Percentiles rank a stretch among this genome's conserved stretches.
phyloP scores from a whole-genome alignment of 2,797 vertebrate species.

The Eleutherodactylus coqui region DNA sequence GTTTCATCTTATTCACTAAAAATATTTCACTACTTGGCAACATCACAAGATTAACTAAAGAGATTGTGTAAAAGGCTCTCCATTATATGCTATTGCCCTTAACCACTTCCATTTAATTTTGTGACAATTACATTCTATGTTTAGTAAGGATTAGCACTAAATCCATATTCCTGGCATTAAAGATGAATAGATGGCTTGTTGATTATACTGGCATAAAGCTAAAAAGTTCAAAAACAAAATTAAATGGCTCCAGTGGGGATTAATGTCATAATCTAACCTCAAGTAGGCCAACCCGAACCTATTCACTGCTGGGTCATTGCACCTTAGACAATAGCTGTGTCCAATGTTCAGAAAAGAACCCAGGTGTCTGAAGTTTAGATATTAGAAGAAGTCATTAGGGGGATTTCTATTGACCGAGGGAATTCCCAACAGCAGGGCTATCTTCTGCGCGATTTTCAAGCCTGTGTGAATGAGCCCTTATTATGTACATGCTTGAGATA shows the following conservation, averaged over 20 bases:
- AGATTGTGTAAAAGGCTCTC: not conserved
- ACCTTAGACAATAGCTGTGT: no score
- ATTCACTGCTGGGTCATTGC: no score
- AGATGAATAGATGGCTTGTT: not conserved
- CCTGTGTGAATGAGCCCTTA: no score
- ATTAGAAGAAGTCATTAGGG: no score
- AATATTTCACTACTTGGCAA: not conserved
- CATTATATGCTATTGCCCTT: not conserved
- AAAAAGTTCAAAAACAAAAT: not conserved
- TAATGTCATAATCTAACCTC: not conserved
- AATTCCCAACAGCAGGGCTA: no score
- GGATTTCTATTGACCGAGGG: no score
- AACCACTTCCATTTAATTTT: not conserved
- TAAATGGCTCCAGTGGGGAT: not conserved
- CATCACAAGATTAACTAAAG: not conserved
- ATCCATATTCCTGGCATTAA: conserved; percentile 29
- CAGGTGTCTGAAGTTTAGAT: no score
- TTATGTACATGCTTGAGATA: no score
- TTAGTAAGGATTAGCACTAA: conserved; percentile 15
- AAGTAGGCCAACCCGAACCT: not conserved
- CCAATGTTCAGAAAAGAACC: no score
- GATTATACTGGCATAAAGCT: not conserved
- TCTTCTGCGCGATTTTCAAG: no score
- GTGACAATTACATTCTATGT: conserved; percentile 1
- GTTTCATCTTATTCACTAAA: not conserved